Percentiles rank a stretch among this genome's conserved stretches.
These are phyloP conservation scores for Pseudococcus jackbeardsleyi DNA, from an alignment of 2,888 invertebrate genomes.

Conservation along the genomic window DNA sequence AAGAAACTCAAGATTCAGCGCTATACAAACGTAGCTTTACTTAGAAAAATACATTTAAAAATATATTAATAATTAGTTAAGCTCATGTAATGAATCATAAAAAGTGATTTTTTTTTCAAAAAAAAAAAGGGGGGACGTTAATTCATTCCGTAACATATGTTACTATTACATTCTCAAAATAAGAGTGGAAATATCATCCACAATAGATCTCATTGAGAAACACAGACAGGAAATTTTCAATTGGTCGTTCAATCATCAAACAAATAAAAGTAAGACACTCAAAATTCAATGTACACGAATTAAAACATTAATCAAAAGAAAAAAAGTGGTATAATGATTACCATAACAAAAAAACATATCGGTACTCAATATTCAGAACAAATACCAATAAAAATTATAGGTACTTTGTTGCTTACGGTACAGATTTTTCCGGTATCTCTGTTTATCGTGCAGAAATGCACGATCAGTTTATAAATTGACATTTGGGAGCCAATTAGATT, in stretches of 20 bases:
- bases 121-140: background rate
- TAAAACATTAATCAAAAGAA: background rate
- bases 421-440: background rate
- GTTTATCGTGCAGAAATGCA: background rate
- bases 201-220: background rate
- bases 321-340: background rate
- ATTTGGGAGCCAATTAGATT: background rate
- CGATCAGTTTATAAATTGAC: background rate
- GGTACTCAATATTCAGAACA: background rate
- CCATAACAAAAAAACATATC: background rate
- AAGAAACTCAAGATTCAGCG: background rate
- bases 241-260: background rate
- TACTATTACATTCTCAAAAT: background rate
- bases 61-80: constrained; percentile 30
- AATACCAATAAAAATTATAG: background rate
- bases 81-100: constrained; percentile 37
- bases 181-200: background rate
- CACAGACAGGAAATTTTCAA: background rate
- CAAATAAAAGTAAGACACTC: background rate
- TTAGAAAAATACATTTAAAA: constrained; percentile 32
- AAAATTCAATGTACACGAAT: background rate
- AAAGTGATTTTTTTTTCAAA: background rate
- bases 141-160: background rate
- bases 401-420: constrained; percentile 9
- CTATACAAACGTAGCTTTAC: constrained; percentile 30